These are phyloP conservation scores for Peromyscus melanophrys DNA, from an alignment of 2,797 vertebrate genomes.

Conservation along the genomic window DNA sequence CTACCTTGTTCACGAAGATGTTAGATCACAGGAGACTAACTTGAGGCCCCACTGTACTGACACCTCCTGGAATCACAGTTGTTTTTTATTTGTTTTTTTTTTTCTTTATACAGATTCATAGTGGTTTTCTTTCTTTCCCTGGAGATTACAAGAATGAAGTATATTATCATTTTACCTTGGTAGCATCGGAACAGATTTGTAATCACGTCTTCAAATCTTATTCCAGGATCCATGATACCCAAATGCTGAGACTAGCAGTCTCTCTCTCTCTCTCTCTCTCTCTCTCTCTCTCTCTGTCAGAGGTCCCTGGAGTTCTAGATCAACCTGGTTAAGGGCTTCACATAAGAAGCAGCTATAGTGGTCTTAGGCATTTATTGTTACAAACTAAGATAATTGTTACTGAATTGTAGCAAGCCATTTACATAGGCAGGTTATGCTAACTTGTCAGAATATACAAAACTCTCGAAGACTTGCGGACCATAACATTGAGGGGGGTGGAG, in stretches of 20 bases:
- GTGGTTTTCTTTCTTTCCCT: not conserved
- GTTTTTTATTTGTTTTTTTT: not conserved
- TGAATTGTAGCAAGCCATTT: conserved; percentile 39
- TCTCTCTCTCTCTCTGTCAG: no score
- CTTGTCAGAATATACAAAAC: conserved; percentile 48
- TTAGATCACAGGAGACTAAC: conserved; percentile 13
- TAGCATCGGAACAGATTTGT: not conserved
- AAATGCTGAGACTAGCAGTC: not conserved
- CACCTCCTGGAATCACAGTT: not conserved
- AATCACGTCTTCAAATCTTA: conserved; percentile 21
- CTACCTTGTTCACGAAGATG: not conserved
- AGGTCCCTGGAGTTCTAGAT: not conserved
- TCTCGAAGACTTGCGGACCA: conserved; percentile 20
- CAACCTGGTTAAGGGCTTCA: not conserved
- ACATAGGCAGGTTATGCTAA: conserved; percentile 13
- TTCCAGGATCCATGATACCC: not conserved
- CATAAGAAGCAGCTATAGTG: not conserved
- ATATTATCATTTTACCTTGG: not conserved
- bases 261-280: not conserved
- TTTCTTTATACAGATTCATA: not conserved
- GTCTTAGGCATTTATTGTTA: not conserved
- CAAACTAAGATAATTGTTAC: conserved; percentile 27
- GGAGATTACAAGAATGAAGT: not conserved
- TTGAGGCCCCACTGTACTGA: not conserved
- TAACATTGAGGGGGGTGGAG: not conserved